Conservation (phyloP, 2,888 invertebrate genomes). For the Camponotus fellah region DNA sequence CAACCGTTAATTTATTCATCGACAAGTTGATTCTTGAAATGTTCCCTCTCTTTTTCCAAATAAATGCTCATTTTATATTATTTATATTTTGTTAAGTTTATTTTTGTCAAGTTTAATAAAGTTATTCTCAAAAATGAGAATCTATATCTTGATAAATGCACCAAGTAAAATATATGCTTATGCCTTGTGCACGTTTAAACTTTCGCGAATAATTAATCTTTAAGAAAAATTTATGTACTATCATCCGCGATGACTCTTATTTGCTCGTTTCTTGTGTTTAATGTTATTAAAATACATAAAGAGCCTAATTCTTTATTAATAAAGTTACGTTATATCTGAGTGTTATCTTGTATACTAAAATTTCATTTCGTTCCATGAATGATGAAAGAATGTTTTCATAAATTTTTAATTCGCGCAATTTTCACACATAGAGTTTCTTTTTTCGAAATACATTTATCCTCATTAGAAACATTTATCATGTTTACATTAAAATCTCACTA, state of each 20-base stretch:
- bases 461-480: neutral
- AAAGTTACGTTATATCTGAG: neutral
- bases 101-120: neutral
- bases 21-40: neutral
- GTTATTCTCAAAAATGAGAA: neutral
- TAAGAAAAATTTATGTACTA: too few species aligned
- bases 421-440: neutral
- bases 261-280: too few species aligned
- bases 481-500: neutral
- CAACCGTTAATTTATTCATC: neutral
- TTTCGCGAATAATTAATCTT: too few species aligned
- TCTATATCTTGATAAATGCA: too few species aligned
- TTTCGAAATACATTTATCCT: neutral
- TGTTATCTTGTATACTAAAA: neutral
- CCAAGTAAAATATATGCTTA: too few species aligned
- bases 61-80: neutral
- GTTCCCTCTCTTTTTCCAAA: neutral
- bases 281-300: too few species aligned
- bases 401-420: neutral
- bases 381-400: neutral
- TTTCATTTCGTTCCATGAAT: neutral
- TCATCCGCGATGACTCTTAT: too few species aligned
- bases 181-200: too few species aligned
- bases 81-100: neutral
- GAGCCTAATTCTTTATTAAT: too few species aligned